Base-by-base conservation (phyloP, 1,140 invertebrate species). In the Aphaenogaster rudis region DNA sequence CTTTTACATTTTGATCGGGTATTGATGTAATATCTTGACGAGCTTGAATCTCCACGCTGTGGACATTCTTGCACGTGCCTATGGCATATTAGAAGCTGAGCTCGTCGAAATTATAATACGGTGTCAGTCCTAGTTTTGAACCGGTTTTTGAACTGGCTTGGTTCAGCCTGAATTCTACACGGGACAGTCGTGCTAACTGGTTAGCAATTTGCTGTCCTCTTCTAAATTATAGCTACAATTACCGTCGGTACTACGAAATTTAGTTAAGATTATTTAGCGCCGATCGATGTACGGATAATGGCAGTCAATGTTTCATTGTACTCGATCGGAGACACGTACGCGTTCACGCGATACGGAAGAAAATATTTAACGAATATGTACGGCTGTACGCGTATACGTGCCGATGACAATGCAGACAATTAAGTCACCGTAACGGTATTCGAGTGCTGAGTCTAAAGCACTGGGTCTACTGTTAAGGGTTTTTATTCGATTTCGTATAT, bases 221-320 rank as follows among this genome's bases (percentile, higher is more conserved):
- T 59, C 52, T 45, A 61, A 59, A 61, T 82, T 72, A 52, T 82
- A 82, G 79, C 39, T 72, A 59, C 52, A 72, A 82, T 82, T 82
- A 59, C 52, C 39, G 57, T 33, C 33, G 67, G 52, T 45, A 82
- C 63, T 80, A 72, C 54, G 42, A 59, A 82, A 48, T 82, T 82
- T 82, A 82, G 52, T 79, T 79, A 66, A 80, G 78, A 80, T 82
- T 80, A 21, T 67, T 80, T 82, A 84, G 69, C 13, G 69, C 54
- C 45, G 28, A 63, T 84, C 48, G 64, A 79, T 28, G 61, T 33
- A 79, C 13, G 39, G 4, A 42, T 33, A 39, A 48, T 17, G 50
- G 36, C 63, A 33, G 67, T 74, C 80, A 17, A 72, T 48, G 52
- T 82, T 74, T 59, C 17, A 82, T 59, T 36, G 80, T 54, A 33